A percentile compares a stretch with the other conserved stretches of the same genome.
Evolutionary conservation across 53 echinoderm and acorn worm genomes (phyloP).

Genomic region (Glandiceps talaboti): DNA sequence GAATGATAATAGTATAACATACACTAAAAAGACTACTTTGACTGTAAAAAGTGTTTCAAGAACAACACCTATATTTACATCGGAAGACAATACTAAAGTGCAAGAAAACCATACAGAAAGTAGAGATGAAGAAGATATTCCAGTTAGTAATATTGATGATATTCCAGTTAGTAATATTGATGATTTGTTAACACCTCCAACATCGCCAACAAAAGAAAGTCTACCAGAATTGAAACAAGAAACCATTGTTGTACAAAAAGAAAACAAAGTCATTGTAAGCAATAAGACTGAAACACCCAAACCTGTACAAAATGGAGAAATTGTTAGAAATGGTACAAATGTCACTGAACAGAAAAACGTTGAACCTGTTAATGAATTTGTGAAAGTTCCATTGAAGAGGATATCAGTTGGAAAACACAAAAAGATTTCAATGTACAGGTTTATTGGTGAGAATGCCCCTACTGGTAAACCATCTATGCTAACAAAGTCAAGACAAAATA

Average conservation of each 20-base stretch:
- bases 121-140: slow-evolving; percentile 18
- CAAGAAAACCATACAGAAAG: slow-evolving; percentile 7
- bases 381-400: slow-evolving; percentile 2
- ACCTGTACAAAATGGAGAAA: neutral
- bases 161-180: slow-evolving; percentile 7
- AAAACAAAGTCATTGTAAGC: slow-evolving; percentile 1
- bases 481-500: slow-evolving; percentile 15
- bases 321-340: neutral
- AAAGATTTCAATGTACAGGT: slow-evolving; percentile 31
- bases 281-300: slow-evolving; percentile 1
- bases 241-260: neutral
- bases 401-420: slow-evolving; percentile 30
- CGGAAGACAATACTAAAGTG: neutral
- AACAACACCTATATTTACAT: neutral
- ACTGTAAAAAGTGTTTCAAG: neutral
- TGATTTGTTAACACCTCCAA: neutral
- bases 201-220: neutral
- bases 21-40: neutral
- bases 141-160: slow-evolving; percentile 55
- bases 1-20: neutral
- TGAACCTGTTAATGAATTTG: neutral
- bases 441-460: slow-evolving; percentile 66
- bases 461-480: slow-evolving; percentile 58
- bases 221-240: slow-evolving; percentile 5
- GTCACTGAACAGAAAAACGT: neutral